Evolutionary conservation across 1,140 invertebrate species (phyloP).

Genomic region (Trypoxylus dichotomus): DNA sequence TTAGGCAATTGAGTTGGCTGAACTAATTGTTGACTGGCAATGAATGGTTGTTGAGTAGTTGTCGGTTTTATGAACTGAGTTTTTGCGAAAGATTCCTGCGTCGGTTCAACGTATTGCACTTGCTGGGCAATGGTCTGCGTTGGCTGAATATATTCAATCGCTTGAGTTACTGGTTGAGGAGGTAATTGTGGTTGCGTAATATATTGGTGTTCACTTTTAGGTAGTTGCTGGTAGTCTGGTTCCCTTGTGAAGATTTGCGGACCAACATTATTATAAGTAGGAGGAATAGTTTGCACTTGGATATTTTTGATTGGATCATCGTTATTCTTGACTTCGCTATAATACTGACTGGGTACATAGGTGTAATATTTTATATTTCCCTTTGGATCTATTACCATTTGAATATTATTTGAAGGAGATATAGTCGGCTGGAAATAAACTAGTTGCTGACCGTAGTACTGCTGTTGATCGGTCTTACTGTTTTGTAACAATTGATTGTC

Average conservation of each 20-base stretch:
- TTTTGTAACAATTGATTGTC: constrained; percentile 40
- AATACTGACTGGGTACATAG: constrained; percentile 36
- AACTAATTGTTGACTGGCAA: neutral
- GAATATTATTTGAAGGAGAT: constrained; percentile 40
- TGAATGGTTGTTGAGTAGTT: neutral
- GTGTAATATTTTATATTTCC: constrained; percentile 41
- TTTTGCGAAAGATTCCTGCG: constrained; percentile 10
- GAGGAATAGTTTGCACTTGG: neutral
- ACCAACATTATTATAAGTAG: constrained; percentile 13
- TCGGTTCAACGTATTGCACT: constrained; percentile 28
- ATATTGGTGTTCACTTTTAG: neutral
- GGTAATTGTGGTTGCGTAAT: constrained; percentile 6
- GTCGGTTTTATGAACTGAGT: neutral
- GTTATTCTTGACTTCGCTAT: neutral
- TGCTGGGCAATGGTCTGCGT: constrained; percentile 25
- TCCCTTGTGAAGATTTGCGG: constrained; percentile 13
- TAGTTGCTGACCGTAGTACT: constrained; percentile 41
- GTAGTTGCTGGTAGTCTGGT: constrained; percentile 18
- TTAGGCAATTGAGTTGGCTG: neutral
- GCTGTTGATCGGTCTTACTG: constrained; percentile 32
- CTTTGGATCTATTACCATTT: constrained; percentile 46
- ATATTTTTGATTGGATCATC: neutral
- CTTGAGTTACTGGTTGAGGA: constrained; percentile 23
- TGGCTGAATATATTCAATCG: constrained; percentile 26
- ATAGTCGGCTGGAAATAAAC: constrained; percentile 45